These are phyloP conservation scores for Elgaria multicarinata DNA, from an alignment of 2,113 vertebrate species.

Conservation along the genomic window DNA sequence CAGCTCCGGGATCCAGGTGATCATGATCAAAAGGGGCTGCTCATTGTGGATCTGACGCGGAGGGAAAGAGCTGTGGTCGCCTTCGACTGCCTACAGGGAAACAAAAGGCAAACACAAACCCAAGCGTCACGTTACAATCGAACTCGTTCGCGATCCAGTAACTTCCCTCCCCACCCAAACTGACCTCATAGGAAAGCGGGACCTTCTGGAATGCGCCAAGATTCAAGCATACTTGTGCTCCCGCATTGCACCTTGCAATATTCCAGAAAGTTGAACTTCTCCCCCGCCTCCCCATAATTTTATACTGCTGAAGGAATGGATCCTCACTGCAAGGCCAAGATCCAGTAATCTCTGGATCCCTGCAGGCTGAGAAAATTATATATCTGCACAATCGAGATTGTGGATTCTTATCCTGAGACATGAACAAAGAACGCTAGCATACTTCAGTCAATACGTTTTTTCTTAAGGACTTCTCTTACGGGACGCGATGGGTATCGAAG, in stretches of 20 bases:
- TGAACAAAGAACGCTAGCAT: neutral
- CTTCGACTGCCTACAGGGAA: constrained; percentile 88
- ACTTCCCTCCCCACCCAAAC: neutral
- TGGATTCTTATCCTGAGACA: neutral
- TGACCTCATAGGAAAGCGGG: neutral
- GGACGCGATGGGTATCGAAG: neutral
- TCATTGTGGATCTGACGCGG: constrained; percentile 87
- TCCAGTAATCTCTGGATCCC: neutral
- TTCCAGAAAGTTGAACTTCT: neutral
- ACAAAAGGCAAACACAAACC: too few species aligned
- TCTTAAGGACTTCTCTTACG: neutral
- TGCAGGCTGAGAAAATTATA: neutral
- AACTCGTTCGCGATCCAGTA: too few species aligned
- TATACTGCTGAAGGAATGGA: neutral
- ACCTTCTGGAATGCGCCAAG: too few species aligned
- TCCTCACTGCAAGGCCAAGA: neutral
- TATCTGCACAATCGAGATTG: neutral
- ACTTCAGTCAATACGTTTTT: neutral
- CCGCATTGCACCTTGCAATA: neutral
- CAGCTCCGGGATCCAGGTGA: constrained; percentile 89
- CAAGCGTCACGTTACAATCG: accelerated
- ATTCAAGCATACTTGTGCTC: neutral
- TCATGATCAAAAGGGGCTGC: constrained; percentile 90
- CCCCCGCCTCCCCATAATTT: neutral
- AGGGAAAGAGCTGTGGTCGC: constrained; percentile 78